Evolutionary conservation across 2,797 vertebrate species (phyloP), one percentile per base, ranked within the genome.

Genomic region (Microtus agrestis): DNA sequence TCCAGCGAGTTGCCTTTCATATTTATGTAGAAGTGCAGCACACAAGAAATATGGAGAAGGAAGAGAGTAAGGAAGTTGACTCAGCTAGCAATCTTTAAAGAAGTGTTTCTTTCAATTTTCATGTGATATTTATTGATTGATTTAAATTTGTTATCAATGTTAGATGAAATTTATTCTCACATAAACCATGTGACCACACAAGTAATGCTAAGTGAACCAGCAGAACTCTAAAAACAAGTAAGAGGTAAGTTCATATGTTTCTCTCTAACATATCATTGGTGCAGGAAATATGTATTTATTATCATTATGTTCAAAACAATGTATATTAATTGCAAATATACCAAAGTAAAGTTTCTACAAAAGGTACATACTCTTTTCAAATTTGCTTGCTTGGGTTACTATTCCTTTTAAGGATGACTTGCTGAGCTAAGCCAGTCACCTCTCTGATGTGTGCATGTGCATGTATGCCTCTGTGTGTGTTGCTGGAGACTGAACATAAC

Each of bases 291-390:
- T 85, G 86, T 90, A 80, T 19, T 61, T 78, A 63, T 80, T 95
- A 73, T 94, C 43, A 34, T 56, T 51, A 87, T 73, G 34, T 65
- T 40, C 15, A 96, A 93, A 90, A 13, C 27, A 81, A 27, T 54
- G 85, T n/a, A 1, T 46, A 56, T 74, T 54, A 17, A 31, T 46
- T 90, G 9, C 4, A 81, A 92, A 91, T 48, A 85, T 59, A 5
- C n/a, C 87, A n/a, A 63, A 76, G 54, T 40, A 34, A 86, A 65
- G 9, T 5, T 85, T 79, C 61, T 27, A 69, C 1, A 54, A 63
- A 71, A 73, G 56, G 17, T 7, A 29, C 10, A 12, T 25, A 23
- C 37, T 56, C 25, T 74, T 77, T 94, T 77, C 0, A 51, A 27
- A 59, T 73, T 31, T 84, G 34, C 13, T 81, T 80, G 29, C 87